Conservation (phyloP, 2,797 vertebrate genomes). For the Anguilla pacifica region DNA sequence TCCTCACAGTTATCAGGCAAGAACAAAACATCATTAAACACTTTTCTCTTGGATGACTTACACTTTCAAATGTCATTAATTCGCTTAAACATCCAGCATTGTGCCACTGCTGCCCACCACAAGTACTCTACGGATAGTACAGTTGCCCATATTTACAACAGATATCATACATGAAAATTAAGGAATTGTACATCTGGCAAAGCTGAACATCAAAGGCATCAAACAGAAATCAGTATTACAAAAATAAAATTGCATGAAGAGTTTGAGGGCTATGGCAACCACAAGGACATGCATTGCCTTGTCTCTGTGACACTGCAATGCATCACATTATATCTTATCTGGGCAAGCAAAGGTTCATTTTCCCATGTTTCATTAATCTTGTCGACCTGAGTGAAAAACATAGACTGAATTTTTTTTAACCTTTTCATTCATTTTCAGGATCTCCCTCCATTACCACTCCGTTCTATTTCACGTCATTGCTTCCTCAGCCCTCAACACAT, state of each 20-base stretch:
- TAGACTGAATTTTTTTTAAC: neutral
- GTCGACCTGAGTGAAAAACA: conserved; percentile 6
- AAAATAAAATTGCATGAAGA: conserved; percentile 2
- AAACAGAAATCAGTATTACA: conserved; percentile 23
- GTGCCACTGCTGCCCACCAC: conserved; percentile 15
- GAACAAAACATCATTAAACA: neutral
- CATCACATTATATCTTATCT: neutral
- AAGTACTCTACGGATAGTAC: conserved; percentile 24
- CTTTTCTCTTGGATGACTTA: neutral
- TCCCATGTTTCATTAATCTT: neutral
- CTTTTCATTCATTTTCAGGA: neutral
- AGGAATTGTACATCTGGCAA: neutral
- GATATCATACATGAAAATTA: neutral
- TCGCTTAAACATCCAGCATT: conserved; percentile 20
- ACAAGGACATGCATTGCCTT: neutral
- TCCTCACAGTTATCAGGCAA: neutral
- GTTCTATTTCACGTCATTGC: neutral
- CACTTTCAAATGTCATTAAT: neutral
- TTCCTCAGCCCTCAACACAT: neutral
- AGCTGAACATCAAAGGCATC: conserved; percentile 23
- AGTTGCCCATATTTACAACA: conserved; percentile 33
- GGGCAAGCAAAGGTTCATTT: conserved; percentile 4
- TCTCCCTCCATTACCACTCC: neutral
- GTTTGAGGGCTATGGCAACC: conserved; percentile 11
- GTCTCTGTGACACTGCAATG: neutral